These are phyloP conservation scores for Porites cylindrica DNA, from an alignment of 92 coral and sea anemone species.

Conservation along the genomic window DNA sequence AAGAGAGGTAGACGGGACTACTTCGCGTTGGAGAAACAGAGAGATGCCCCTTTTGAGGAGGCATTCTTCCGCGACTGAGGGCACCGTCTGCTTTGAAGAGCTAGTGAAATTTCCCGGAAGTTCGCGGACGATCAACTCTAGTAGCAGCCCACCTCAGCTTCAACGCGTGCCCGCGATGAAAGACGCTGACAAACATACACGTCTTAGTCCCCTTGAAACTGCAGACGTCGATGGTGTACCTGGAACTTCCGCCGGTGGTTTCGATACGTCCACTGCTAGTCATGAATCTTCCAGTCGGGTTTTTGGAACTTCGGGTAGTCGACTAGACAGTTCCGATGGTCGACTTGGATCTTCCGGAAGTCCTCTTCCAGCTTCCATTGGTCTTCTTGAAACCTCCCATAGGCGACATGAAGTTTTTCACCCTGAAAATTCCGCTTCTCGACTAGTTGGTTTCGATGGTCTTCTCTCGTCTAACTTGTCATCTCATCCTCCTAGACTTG, in stretches of 20 bases:
- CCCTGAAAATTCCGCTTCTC: not conserved
- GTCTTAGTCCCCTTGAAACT: not conserved
- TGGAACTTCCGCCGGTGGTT: conserved; percentile 17
- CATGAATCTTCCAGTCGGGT: not conserved
- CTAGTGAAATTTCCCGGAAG: not conserved
- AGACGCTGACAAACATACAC: not conserved
- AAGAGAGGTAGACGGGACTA: not conserved
- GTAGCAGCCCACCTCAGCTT: conserved; percentile 37
- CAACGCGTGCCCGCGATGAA: conserved; percentile 18
- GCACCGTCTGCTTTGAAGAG: conserved; percentile 6
- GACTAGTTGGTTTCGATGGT: not conserved
- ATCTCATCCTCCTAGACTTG: conserved; percentile 13
- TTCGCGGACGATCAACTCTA: not conserved
- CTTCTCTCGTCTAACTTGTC: conserved; percentile 26
- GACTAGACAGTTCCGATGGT: not conserved
- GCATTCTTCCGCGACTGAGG: conserved; percentile 36
- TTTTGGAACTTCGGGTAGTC: not conserved
- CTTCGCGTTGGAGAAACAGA: conserved; percentile 15
- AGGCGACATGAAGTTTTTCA: not conserved
- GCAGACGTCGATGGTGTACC: not conserved
- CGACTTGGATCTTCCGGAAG: not conserved
- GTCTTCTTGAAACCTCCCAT: not conserved
- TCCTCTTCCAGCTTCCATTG: not conserved
- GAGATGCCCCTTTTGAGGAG: conserved; percentile 52
- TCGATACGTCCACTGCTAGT: not conserved